Evolutionary conservation across 2,888 invertebrate species (phyloP).

Genomic region (Bedellia somnulentella): DNA sequence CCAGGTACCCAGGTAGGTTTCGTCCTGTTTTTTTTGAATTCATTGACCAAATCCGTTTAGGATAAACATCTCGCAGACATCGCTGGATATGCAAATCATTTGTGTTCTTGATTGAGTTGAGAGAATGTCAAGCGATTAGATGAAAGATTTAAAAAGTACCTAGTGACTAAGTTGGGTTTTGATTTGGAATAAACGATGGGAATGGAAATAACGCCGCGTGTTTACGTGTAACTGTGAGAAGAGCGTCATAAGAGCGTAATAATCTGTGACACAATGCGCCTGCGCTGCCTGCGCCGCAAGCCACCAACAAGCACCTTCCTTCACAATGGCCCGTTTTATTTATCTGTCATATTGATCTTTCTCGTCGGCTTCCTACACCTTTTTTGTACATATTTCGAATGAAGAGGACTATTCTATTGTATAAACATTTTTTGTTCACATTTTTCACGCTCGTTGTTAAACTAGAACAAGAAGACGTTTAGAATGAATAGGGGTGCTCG

Average conservation of each 20-base stretch:
- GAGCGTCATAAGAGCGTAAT: too few species aligned
- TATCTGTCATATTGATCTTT: slow-evolving; percentile 46
- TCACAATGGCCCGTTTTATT: slow-evolving; percentile 39
- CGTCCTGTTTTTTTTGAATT: slow-evolving; percentile 35
- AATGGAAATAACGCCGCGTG: too few species aligned
- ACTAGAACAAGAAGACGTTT: slow-evolving; percentile 26
- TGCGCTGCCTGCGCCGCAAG: too few species aligned
- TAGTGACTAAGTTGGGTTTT: too few species aligned
- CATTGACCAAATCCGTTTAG: slow-evolving; percentile 27
- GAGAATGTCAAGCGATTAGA: too few species aligned
- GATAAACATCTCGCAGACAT: slow-evolving; percentile 13
- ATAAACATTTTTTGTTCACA: slow-evolving; percentile 41
- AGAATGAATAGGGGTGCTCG: slow-evolving; percentile 28
- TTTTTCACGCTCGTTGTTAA: slow-evolving; percentile 34
- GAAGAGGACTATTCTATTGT: slow-evolving; percentile 38
- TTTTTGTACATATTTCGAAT: slow-evolving; percentile 19
- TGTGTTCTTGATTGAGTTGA: too few species aligned
- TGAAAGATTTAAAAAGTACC: too few species aligned
- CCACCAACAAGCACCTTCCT: too few species aligned
- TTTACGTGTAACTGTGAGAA: too few species aligned
- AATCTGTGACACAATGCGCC: too few species aligned
- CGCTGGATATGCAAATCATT: slow-evolving; percentile 1
- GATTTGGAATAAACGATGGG: too few species aligned
- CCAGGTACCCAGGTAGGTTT: slow-evolving; percentile 23
- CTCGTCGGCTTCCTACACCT: slow-evolving; percentile 26